Base-by-base conservation (phyloP, 2,888 invertebrate genomes). In the Helleia helle region DNA sequence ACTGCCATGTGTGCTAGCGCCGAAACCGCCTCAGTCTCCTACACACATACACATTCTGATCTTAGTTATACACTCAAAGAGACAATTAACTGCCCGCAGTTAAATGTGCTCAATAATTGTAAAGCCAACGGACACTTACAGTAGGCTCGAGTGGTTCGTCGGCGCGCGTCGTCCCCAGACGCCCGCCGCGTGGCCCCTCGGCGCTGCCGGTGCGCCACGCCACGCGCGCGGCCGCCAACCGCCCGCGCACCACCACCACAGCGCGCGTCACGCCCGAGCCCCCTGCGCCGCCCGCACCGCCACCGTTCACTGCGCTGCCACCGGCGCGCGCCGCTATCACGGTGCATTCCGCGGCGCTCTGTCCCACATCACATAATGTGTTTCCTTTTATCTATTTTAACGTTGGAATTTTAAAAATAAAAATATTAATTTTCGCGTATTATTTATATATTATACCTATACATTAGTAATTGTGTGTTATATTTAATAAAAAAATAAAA, bases 201-300 rank as follows among this genome's bases (percentile, higher is more conserved):
- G 25, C 91, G 22, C 22, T 34, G 79, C 22, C 92, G 92, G 44
- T 93, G 77, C 36, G 89, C 88, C 55, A 89, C 88, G 40, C 84
- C 77, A 0, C 89, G 85, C 50, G 68, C 9, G 71, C 65, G 37
- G 79, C 83, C 28, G 28, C 92, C 92, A 93, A 29, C 66, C 77
- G 80, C 3, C 90, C 89, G 58, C 90, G 86, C 69, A 92, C 93
- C 67, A 92, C 6, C 88, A 90, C 22, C 88, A 86, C 49, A 93
- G 75, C 59, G 91, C 55, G 38, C 17, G 34, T 42, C 4, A 43
- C 48, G 24, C 51, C 55, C n/a, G 54, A 48, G n/a, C 59, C 53
- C 56, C 57, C 56, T 34, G 56, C 45, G 17, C 61, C 52, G 29
- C 55, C 52, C 46, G 56, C 58, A 42, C 13, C 48, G 44, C 30